phyloP scores from a whole-genome alignment of 2,113 vertebrate species.

The Hippocampus barbouri region DNA sequence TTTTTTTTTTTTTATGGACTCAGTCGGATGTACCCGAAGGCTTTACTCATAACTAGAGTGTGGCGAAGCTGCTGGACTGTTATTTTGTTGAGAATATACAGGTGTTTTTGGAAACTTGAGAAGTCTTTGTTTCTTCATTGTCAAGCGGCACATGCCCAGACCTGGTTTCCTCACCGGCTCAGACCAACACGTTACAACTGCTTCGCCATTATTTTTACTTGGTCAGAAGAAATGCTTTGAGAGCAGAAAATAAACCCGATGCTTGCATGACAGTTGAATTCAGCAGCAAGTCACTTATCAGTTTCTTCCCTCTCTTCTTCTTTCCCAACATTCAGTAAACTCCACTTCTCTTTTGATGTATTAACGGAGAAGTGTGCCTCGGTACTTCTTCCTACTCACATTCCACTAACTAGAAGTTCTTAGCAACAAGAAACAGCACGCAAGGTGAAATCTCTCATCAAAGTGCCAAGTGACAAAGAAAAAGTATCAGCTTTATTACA shows the following conservation, averaged over 20 bases:
- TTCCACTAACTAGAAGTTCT: slow-evolving; percentile 49
- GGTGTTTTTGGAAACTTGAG: no score
- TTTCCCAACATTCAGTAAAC: background rate
- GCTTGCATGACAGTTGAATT: background rate
- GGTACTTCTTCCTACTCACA: slow-evolving; percentile 1
- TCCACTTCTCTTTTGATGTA: background rate
- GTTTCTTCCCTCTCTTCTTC: background rate
- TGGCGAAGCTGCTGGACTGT: no score
- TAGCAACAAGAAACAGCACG: background rate
- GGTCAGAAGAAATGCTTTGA: background rate
- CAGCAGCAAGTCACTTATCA: background rate
- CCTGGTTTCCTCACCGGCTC: no score
- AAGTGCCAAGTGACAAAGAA: background rate
- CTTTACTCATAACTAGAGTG: no score
- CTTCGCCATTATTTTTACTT: background rate
- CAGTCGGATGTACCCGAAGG: no score
- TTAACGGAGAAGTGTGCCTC: background rate
- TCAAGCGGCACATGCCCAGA: no score
- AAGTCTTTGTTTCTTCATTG: no score
- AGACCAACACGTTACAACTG: no score
- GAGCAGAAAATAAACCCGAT: background rate
- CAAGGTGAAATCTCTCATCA: background rate
- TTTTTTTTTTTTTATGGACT: no score
- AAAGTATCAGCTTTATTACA: background rate
- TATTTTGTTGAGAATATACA: no score